Evolutionary conservation across 2,113 vertebrate genomes (phyloP).

Genomic region (Hemicordylus capensis): DNA sequence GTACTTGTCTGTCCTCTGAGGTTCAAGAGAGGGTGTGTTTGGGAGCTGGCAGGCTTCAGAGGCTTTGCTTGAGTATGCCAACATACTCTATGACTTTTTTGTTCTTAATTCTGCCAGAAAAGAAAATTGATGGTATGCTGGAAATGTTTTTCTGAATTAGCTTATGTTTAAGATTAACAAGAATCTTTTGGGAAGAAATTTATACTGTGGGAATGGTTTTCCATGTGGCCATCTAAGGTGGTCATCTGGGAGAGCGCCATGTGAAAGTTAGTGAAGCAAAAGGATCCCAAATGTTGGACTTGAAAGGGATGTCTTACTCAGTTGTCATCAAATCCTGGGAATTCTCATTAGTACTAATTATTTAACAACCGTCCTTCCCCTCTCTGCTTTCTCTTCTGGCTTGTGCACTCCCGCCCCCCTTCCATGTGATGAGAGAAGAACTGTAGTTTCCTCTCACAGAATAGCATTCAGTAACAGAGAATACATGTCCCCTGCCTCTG

Average conservation of each 20-base stretch:
- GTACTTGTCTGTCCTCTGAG: not conserved
- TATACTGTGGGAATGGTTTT: slow-evolving; percentile 3
- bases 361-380: no score
- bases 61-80: not conserved
- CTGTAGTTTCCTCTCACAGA: no score
- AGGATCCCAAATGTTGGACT: no score
- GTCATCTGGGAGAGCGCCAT: not conserved
- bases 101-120: not conserved
- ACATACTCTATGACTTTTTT: not conserved
- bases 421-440: no score
- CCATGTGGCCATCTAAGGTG: not conserved
- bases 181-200: not conserved
- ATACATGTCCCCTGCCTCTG: no score
- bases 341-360: not conserved
- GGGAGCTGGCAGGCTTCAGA: not conserved
- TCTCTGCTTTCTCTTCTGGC: no score
- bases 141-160: not conserved
- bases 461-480: no score
- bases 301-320: not conserved
- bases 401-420: no score
- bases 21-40: not conserved
- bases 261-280: not conserved
- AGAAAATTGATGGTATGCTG: not conserved
- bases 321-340: not conserved
- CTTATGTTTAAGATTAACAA: not conserved